Base-by-base conservation (phyloP, 2,113 vertebrate species). In the Cheirogaleus medius region DNA sequence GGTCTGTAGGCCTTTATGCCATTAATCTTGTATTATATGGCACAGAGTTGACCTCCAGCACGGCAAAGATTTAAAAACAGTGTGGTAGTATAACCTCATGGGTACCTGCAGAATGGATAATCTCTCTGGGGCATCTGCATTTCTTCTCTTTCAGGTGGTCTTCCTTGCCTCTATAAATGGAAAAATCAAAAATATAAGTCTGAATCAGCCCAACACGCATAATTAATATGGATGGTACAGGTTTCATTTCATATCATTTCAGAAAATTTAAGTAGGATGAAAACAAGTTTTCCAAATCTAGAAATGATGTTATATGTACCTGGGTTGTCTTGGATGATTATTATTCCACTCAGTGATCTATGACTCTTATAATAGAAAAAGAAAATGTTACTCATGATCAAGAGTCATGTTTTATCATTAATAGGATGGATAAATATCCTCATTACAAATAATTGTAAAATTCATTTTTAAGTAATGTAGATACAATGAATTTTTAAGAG, bases 201-300 rank as follows among this genome's bases (percentile, higher is more conserved):
- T 42, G 39, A 64, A 89, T 81, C 44, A 29, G 23, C 32, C 78
- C 87, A 8, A 1, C 9, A 73, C 25, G 39, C 25, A 18, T 27
- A 29, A 91, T 86, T 76, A 37, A 25, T 90, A 87, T 18, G 7
- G 39, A 74, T 80, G 10, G 29, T 23, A 0, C 17, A 66, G 13
- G 58, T 85, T 83, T 71, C 5, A 32, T 58, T 97, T 95, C 71
- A 90, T 25, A n/a, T 80, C 71, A 86, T 74, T 95, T 87, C 52
- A 82, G 44, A 96, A 76, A 69, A 84, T 39, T 52, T 69, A 88
- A 80, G n/a, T 29, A 85, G 21, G 78, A 87, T 83, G 37, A 66
- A 91, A 81, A 54, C 58, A 90, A 39, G 21, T 1, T 52, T 42
- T 54, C 3, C 27, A 42, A 64, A 39, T 58, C 25, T 74, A 95